These are phyloP conservation scores for Agrochola lychnidis DNA, from an alignment of 2,888 invertebrate species.

Conservation along the genomic window DNA sequence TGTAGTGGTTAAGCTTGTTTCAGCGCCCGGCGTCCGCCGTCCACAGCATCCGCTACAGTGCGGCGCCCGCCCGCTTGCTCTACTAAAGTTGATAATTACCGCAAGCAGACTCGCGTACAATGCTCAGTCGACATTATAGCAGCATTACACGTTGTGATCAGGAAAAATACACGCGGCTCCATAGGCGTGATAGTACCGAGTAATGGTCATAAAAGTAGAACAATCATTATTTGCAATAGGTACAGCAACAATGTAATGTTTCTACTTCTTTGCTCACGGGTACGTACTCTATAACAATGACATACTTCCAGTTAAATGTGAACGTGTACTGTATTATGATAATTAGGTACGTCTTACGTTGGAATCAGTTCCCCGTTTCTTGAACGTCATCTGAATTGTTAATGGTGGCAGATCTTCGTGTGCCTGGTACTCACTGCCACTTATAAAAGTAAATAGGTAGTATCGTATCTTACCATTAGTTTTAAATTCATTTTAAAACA, in stretches of 20 bases:
- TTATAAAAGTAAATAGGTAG: background rate
- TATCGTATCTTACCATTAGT: background rate
- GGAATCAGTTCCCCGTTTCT: constrained; percentile 25
- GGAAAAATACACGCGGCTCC: background rate
- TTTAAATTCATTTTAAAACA: too few species aligned
- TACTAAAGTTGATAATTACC: constrained; percentile 12
- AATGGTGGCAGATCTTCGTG: constrained; percentile 6
- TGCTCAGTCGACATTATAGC: background rate
- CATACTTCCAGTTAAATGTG: background rate
- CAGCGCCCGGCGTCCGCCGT: background rate
- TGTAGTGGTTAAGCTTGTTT: constrained; percentile 6
- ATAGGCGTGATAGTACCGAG: background rate
- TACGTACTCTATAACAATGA: background rate
- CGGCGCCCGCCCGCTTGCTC: constrained; percentile 2
- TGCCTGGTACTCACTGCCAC: background rate
- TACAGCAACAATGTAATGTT: background rate
- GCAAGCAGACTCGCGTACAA: background rate
- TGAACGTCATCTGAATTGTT: constrained; percentile 42
- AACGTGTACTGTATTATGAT: constrained; percentile 28
- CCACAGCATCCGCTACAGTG: background rate
- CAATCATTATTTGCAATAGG: background rate
- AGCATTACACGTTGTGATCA: background rate
- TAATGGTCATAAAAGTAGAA: background rate
- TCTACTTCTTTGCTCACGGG: background rate
- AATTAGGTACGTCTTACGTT: constrained; percentile 10